Conservation (phyloP, 92 coral and sea anemone species). For the Porites rus region DNA sequence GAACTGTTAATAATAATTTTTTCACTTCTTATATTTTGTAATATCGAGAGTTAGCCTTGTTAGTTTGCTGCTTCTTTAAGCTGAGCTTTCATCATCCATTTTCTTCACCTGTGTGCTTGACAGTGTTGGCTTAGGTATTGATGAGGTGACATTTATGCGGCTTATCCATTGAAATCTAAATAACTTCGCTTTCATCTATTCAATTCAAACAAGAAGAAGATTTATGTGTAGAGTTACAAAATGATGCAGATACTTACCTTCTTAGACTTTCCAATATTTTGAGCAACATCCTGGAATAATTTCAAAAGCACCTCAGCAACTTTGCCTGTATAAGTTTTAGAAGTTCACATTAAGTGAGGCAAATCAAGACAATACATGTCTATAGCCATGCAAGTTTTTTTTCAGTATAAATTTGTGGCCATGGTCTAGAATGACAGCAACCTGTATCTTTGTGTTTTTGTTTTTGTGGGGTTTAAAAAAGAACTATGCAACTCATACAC, state of each 20-base stretch:
- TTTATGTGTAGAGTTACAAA: constrained; percentile 12
- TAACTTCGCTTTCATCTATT: constrained; percentile 7
- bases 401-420: too few species aligned
- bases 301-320: constrained; percentile 44
- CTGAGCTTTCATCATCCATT: too few species aligned
- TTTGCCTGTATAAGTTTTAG: constrained; percentile 28
- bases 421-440: too few species aligned
- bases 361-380: constrained; percentile 4
- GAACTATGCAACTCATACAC: too few species aligned
- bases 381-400: constrained; percentile 1
- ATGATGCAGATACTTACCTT: constrained; percentile 30
- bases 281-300: constrained; percentile 36
- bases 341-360: constrained; percentile 4
- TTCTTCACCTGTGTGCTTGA: too few species aligned
- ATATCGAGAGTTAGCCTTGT: too few species aligned
- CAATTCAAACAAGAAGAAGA: constrained; percentile 6
- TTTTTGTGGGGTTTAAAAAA: too few species aligned
- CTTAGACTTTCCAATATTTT: constrained; percentile 36
- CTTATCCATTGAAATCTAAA: constrained; percentile 16
- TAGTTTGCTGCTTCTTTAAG: too few species aligned
- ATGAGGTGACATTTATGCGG: constrained; percentile 4
- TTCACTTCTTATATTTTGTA: too few species aligned
- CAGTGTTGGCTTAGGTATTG: neutral
- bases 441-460: too few species aligned
- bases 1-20: too few species aligned